phyloP scores from a whole-genome alignment of 2,888 invertebrate genomes.

The Amiota mariae region DNA sequence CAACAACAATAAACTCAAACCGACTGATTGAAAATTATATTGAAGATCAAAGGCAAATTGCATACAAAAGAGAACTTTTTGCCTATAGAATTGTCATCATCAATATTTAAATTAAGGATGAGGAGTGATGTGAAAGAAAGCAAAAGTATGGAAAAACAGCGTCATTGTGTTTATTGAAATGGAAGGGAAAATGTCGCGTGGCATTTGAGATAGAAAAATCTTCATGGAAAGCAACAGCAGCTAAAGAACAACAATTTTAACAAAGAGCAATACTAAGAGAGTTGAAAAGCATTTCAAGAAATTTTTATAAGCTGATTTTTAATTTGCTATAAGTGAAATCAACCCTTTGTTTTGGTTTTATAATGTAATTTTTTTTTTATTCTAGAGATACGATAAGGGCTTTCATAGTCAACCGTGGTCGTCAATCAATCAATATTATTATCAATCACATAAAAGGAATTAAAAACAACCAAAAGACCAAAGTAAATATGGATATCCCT shows the following conservation, averaged over 20 bases:
- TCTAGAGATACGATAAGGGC: background rate
- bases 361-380: background rate
- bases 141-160: conserved; percentile 19
- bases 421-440: conserved; percentile 59
- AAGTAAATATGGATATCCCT: conserved; percentile 34
- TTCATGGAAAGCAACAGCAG: conserved; percentile 13
- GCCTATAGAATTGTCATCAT: conserved; percentile 6
- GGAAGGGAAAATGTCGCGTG: conserved; percentile 64
- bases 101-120: too few relatives aligned
- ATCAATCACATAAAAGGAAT: conserved; percentile 64
- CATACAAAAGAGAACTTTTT: conserved; percentile 51
- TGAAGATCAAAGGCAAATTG: conserved; percentile 54
- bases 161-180: conserved; percentile 44
- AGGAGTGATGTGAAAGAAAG: too few relatives aligned
- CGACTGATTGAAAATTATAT: conserved; percentile 30
- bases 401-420: conserved; percentile 40
- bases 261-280: conserved; percentile 21
- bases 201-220: conserved; percentile 38
- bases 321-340: conserved; percentile 56
- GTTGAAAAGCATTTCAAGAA: conserved; percentile 34
- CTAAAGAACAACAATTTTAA: conserved; percentile 36
- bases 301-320: conserved; percentile 61
- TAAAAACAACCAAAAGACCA: conserved; percentile 57
- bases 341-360: conserved; percentile 22
- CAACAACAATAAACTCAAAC: conserved; percentile 37